Evolutionary conservation across 2,797 vertebrate genomes (phyloP).

Genomic region (Gymnothorax javanicus): DNA sequence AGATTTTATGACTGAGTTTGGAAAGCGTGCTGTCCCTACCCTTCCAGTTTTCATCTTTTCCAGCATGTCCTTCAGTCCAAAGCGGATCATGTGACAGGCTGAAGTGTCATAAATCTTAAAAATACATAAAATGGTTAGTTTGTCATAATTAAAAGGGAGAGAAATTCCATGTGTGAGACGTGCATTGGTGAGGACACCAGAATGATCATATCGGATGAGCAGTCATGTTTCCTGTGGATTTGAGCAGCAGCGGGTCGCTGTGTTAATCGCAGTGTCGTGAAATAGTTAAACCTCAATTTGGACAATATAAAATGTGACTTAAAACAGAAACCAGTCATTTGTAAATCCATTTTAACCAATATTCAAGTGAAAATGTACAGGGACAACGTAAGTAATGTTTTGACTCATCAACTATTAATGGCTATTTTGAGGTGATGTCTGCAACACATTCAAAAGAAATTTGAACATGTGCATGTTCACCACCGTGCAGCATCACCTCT

Average conservation of each 20-base stretch:
- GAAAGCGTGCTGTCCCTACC: not conserved
- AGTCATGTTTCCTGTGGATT: conserved; percentile 9
- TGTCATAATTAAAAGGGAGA: not conserved
- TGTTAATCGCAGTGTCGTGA: not conserved
- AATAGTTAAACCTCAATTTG: too few relatives aligned
- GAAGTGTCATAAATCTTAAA: conserved; percentile 6
- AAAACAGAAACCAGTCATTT: too few relatives aligned
- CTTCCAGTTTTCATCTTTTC: not conserved
- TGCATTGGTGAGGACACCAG: not conserved
- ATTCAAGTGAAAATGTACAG: too few relatives aligned
- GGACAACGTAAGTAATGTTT: too few relatives aligned
- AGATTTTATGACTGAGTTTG: not conserved
- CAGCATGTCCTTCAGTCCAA: not conserved
- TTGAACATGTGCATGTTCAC: too few relatives aligned
- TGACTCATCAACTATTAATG: too few relatives aligned
- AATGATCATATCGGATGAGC: not conserved
- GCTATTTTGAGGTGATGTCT: too few relatives aligned
- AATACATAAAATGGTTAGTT: not conserved
- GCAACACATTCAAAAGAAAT: too few relatives aligned
- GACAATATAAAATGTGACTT: too few relatives aligned
- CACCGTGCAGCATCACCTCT: too few relatives aligned
- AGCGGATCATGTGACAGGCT: not conserved
- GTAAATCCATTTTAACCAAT: too few relatives aligned
- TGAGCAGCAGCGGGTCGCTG: not conserved
- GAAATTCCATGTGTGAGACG: not conserved